Base-by-base conservation (phyloP, 2,797 vertebrate species). In the Myoxocephalus aenaeus region DNA sequence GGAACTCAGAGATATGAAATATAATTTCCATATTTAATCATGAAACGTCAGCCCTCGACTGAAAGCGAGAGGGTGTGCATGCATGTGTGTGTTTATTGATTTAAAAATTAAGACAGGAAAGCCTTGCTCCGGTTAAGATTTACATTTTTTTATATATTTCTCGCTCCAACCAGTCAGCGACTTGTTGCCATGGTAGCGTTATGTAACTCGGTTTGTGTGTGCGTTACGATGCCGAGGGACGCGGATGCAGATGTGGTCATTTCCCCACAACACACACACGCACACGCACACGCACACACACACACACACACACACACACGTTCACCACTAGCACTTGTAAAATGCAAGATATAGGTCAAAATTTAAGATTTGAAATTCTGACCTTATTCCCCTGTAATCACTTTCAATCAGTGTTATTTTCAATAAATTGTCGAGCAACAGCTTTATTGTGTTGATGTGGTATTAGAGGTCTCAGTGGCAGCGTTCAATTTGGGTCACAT, bases 171-270 rank as follows among this genome's bases (percentile, higher is more conserved):
- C 80, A 85, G 84, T 82, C 79, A 81, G 81, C 79, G 78, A 85
- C 88, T 88, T 86, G 89, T 91, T 91, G 81, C 86, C 88, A 91
- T 91, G 86, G 86, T n/a, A 85, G 80, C 89, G 0, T 80, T 65
- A 75, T 82, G 74, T 84, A 46, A 61, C 32, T 63, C 7, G 0
- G 3, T 56, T 7, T 29, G 54, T 58, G 51, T 36, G n/a, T 66
- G 40, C 46, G 65, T 76, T 58, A 22, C 73, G 59, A 57, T 53
- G 81, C 54, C 65, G 53, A 72, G 1, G 8, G 80, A 70, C 65
- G 62, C 27, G 36, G 42, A 65, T 72, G 57, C 70, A 77, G 65
- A 82, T 73, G 62, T 73, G 57, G 40, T 68, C 71, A n/a, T 27
- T 27, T 27, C 25, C 32, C 40, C 59, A 46, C 50, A n/a, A 32